Evolutionary conservation across 2,113 vertebrate genomes (phyloP), one percentile per base, ranked within the genome.

Genomic region (Pterocles orientalis): DNA sequence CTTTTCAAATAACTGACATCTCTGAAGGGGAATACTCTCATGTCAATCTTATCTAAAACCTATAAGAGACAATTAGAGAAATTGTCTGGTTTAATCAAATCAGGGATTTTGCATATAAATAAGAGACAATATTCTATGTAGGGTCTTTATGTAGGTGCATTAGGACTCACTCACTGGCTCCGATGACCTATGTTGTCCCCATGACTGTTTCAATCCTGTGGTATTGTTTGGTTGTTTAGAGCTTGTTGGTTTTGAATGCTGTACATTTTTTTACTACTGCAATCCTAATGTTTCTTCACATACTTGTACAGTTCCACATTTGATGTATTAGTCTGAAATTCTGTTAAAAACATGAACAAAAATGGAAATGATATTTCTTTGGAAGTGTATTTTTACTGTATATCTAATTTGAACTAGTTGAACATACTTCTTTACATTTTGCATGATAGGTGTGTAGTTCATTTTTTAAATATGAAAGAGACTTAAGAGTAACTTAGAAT

Each of bases 261-360:
- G 97, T 98, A 98, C 97, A 96, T 97, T 98, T 97, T 96, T 97
- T 96, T 96, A 98, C 96, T 98, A 95, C 97, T 96, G 95, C 97
- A 82, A 91, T 96, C 96, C 97, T 95, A 94, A 94, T 97, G 97
- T 96, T 98, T 96, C 93, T 96, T 95, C 97, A 95, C 97, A 97
- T 97, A 97, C 95, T 97, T 98, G 96, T 98, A 97, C 97, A 98
- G 96, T 96, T 98, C 97, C 91, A 95, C 97, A 95, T 97, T 98
- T 98, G 97, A 97, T 98, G 98, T 97, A 97, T 95, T 98, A 97
- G 97, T 98, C 97, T 97, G 97, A 87, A 95, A 93, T 96, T 98
- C 95, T 98, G 98, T 97, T 97, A 97, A 96, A 97, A 98, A 98
- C 97, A 95, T 98, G 96, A 97, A 97, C 97, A 97, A 97, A 97